Evolutionary conservation across 1,140 invertebrate genomes (phyloP), one percentile per base, ranked within the genome.

Genomic region (Drosophila athabasca): DNA sequence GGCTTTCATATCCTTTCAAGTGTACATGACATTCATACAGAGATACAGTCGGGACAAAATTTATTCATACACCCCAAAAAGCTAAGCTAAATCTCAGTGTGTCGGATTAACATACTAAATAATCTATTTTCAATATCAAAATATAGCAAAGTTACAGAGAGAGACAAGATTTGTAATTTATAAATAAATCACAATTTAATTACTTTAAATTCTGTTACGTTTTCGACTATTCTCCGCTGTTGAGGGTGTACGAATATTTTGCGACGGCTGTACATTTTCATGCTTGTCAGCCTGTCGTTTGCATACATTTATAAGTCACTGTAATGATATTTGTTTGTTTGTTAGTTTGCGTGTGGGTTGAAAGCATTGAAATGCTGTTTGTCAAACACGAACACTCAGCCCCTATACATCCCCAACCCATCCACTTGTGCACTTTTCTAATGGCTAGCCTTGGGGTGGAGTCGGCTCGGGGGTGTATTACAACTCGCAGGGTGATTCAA

Each of bases 221-320:
- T 26, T 5, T 5, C 24, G 5, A 26, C 5, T 26, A 26, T 6
- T 26, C 24, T 26, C 24, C 24, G 8, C 11, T 15, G 7, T 22
- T 5, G 3, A 0, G 2, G 1, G 17, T 65, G 29, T 13, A 11
- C 9, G 9, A 11, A 35, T 8, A 7, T 8, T 7, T 24, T 15
- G 8, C 3, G 3, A 3, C 1, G 6, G 3, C 31, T 64, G 45
- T 29, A 3, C 2, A 53, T 78, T 71, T 71, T 52, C 17, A 46
- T 78, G 62, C 67, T 74, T 81, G 82, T 81, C 73, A 81, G 81
- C 52, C 81, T 66, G 73, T 55, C 78, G 70, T 79, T 83, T 82
- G 83, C 83, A 87, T 87, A 79, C 83, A 87, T 87, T 77, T 87
- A 70, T 79, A 87, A 88, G 83, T 87, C 57, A 75, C 83, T 82